Base-by-base conservation (phyloP, 2,113 vertebrate species). In the Oncorhynchus gorbuscha region DNA sequence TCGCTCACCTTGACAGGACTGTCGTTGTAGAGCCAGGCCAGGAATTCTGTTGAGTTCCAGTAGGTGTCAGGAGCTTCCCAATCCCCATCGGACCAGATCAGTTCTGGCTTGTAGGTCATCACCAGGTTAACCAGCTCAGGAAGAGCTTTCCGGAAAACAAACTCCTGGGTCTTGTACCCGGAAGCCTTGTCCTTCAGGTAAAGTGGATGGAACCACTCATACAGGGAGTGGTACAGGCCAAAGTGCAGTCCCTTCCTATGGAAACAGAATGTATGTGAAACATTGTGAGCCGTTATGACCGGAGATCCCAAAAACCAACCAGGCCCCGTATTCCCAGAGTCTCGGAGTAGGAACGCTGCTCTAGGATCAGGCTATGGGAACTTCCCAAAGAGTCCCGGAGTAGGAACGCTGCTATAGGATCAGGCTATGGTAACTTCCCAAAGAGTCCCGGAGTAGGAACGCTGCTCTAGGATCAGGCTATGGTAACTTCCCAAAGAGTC, bases 81-180 rank as follows among this genome's bases (percentile, higher is more conserved):
- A 77, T 99, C 97, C 13, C 97, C 97, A 75, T 99, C 97, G 1
- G 98, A 99, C 97, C 97, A 99, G 83, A 99, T 95, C 85, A 99
- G 18, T 48, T 99, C 97, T 75, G 98, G 98, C 80, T 92, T 92
- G 84, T 99, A 99, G 30, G 95, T 97, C n/a, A n/a, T 70, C 35
- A 68, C 97, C 76, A 99, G 94, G 59, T 97, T 94, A 2, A 95
- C 91, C 16, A 99, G 94, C 78, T 99, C 98, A 58, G 98, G 97
- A 81, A 98, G 90, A 0, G 90, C 86, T 88, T 99, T 99, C 49
- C 86, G 72, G 0, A 18, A 75, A 74, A 98, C 93, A 73, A 96
- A 99, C 61, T 91, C 62, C 83, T 98, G 97, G 0, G 94, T 97
- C 89, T 95, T 95, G 89, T 96, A 97, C 59, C 85, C 86, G 69